Conservation (phyloP, 2,797 vertebrate species). For the Typhlichthys eigenmanni region DNA sequence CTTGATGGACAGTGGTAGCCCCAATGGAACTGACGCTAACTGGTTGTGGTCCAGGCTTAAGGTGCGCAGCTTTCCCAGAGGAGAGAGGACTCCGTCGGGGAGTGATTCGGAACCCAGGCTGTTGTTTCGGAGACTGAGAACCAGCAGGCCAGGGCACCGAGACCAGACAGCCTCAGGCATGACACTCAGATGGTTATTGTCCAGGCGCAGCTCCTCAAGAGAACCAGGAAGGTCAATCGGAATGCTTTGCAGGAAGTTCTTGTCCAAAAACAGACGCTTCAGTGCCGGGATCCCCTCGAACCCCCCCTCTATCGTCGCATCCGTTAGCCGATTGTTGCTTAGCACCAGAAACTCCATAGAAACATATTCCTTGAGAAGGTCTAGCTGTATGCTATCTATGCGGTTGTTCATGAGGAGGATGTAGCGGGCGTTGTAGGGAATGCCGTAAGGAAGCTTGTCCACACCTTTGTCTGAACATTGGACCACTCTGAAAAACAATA, state of each 20-base stretch:
- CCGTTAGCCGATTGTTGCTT: conserved; percentile 71
- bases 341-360: conserved; percentile 71
- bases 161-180: conserved; percentile 57
- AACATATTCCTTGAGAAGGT: conserved; percentile 63
- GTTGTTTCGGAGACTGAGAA: conserved; percentile 71
- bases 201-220: conserved; percentile 67
- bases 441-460: conserved; percentile 68
- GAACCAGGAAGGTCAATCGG: conserved; percentile 56
- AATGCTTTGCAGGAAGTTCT: conserved; percentile 55
- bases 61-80: conserved; percentile 52
- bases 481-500: conserved; percentile 66
- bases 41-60: conserved; percentile 71
- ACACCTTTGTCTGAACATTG: conserved; percentile 77
- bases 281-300: conserved; percentile 59
- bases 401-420: conserved; percentile 75
- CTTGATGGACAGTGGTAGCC: conserved; percentile 63
- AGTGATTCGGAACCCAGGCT: conserved; percentile 59
- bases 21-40: conserved; percentile 55
- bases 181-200: conserved; percentile 57
- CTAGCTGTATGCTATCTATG: conserved; percentile 63
- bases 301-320: conserved; percentile 56
- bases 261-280: conserved; percentile 59
- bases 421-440: conserved; percentile 70
- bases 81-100: conserved; percentile 42
- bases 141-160: conserved; percentile 46